Conservation (phyloP, 1,140 invertebrate species). For the Cecropterus lyciades region DNA sequence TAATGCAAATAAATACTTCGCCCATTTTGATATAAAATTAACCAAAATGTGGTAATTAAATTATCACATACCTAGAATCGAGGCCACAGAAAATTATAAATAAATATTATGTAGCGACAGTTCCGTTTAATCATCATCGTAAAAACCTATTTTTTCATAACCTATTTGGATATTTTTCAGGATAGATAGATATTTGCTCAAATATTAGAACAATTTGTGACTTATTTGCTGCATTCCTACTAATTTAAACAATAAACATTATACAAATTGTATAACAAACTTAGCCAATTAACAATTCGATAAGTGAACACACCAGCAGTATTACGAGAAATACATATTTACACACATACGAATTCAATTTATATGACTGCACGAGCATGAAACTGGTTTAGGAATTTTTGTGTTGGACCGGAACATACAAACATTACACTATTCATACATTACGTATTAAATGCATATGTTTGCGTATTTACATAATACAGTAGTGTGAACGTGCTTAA, state of each 20-base stretch:
- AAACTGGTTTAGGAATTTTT: no score
- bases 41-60: slow-evolving; percentile 62
- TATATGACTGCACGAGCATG: no score
- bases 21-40: slow-evolving; percentile 45
- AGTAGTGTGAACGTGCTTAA: no score
- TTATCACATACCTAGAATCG: slow-evolving; percentile 52
- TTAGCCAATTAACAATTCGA: slow-evolving; percentile 2
- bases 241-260: slow-evolving; percentile 2
- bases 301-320: neutral
- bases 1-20: slow-evolving; percentile 6
- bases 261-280: neutral
- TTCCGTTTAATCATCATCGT: slow-evolving; percentile 52
- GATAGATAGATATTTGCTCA: slow-evolving; percentile 33
- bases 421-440: no score
- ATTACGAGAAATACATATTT: no score
- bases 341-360: no score
- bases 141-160: slow-evolving; percentile 33
- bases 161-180: slow-evolving; percentile 17
- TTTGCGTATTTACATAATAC: no score
- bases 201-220: slow-evolving; percentile 29
- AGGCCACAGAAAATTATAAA: slow-evolving; percentile 56
- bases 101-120: slow-evolving; percentile 59
- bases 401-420: no score
- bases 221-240: slow-evolving; percentile 13
- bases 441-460: no score